Percentiles rank a stretch among this genome's conserved stretches.
Conservation (phyloP, 2,797 vertebrate genomes). For the Sebastes glaucus region DNA sequence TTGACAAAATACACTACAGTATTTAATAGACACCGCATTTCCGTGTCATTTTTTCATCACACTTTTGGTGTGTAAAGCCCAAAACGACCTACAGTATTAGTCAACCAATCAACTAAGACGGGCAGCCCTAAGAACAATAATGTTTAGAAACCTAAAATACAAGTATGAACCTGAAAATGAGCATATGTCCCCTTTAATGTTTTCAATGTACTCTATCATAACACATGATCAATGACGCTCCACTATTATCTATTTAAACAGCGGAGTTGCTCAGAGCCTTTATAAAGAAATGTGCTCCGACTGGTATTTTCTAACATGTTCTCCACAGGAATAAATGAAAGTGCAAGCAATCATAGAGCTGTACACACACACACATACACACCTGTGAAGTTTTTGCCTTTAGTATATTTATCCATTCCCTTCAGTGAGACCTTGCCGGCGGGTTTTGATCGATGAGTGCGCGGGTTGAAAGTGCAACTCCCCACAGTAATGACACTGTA, state of each 20-base stretch:
- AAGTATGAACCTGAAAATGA: not conserved
- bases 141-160: too few relatives aligned
- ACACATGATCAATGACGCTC: not conserved
- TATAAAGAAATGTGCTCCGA: not conserved
- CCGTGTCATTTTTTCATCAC: too few relatives aligned
- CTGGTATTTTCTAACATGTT: not conserved
- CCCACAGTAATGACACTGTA: conserved; percentile 53
- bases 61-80: too few relatives aligned
- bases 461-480: conserved; percentile 52
- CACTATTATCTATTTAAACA: not conserved
- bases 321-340: conserved; percentile 14
- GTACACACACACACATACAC: not conserved
- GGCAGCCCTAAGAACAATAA: too few relatives aligned
- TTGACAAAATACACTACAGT: too few relatives aligned
- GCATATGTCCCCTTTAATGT: not conserved
- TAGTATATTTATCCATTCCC: conserved; percentile 34
- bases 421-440: conserved; percentile 39
- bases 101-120: too few relatives aligned
- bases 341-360: conserved; percentile 8
- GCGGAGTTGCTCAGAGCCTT: not conserved
- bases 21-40: too few relatives aligned
- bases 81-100: too few relatives aligned
- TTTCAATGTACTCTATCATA: not conserved
- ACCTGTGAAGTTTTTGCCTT: conserved; percentile 17
- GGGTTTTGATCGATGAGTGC: conserved; percentile 53